phyloP scores from a whole-genome alignment of 2,797 vertebrate genomes.

The Salmo trutta region DNA sequence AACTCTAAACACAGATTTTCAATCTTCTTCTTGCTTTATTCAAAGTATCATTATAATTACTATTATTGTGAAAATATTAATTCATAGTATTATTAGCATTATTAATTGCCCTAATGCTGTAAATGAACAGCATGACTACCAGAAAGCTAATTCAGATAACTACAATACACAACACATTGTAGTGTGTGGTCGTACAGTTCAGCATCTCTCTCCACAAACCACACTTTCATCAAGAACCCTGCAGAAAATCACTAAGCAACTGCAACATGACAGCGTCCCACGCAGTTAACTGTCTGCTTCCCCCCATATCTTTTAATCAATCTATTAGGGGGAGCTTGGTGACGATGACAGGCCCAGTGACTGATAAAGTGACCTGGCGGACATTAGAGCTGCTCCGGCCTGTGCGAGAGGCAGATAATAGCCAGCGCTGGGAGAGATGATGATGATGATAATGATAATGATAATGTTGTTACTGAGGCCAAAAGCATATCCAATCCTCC shows the following conservation, averaged over 20 bases:
- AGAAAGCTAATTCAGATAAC: neutral
- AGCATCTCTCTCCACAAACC: constrained; percentile 5
- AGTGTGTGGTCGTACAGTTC: neutral
- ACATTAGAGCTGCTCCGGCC: constrained; percentile 47
- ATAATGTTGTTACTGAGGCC: constrained; percentile 66
- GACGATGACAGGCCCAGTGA: constrained; percentile 44
- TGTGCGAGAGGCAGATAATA: constrained; percentile 66
- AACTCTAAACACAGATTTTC: constrained; percentile 22
- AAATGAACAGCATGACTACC: constrained; percentile 39
- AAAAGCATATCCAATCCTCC: constrained; percentile 62
- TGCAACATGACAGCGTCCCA: constrained; percentile 32
- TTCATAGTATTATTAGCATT: constrained; percentile 31
- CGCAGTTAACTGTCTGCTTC: constrained; percentile 37
- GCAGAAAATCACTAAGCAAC: constrained; percentile 36
- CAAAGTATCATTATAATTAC: constrained; percentile 46
- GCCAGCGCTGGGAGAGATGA: constrained; percentile 64
- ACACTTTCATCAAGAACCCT: neutral
- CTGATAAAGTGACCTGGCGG: constrained; percentile 68
- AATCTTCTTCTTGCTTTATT: constrained; percentile 38
- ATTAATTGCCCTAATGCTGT: constrained; percentile 37
- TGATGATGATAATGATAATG: constrained; percentile 60
- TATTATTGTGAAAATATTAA: constrained; percentile 25
- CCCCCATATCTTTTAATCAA: constrained; percentile 68
- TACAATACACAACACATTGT: neutral
- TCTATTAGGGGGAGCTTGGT: constrained; percentile 58